phyloP scores from a whole-genome alignment of 2,113 vertebrate genomes.

The Acanthisitta chloris region DNA sequence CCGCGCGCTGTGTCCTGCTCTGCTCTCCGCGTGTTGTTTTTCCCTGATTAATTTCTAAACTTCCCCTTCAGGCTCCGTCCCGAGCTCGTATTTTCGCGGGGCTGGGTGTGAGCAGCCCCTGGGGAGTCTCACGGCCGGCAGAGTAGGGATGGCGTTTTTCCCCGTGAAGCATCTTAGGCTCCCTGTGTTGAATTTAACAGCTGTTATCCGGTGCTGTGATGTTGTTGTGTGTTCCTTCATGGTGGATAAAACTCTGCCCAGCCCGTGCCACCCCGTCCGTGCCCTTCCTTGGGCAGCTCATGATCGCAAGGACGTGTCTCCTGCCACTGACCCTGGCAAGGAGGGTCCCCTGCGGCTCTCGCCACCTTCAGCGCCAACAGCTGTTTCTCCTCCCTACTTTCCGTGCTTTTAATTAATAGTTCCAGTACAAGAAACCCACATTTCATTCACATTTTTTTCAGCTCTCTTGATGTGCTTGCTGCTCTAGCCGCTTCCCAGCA shows the following conservation, averaged over 20 bases:
- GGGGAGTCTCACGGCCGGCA: rapidly evolving
- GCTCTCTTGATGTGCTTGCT: neutral
- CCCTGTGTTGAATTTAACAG: neutral
- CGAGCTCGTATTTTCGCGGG: rapidly evolving
- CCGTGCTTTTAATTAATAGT: neutral
- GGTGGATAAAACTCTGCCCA: neutral
- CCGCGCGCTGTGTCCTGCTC: too few species aligned
- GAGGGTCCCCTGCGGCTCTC: neutral
- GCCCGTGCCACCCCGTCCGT: rapidly evolving
- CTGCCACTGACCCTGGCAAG: neutral
- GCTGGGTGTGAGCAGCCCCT: neutral
- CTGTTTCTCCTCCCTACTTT: neutral
- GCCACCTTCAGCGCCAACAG: rapidly evolving
- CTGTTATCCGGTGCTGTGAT: neutral
- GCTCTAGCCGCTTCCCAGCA: neutral
- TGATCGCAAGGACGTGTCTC: rapidly evolving
- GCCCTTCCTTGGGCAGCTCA: rapidly evolving
- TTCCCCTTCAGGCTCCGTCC: neutral
- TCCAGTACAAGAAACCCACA: neutral
- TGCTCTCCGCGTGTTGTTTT: too few species aligned
- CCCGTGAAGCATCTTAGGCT: neutral
- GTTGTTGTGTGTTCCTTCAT: neutral
- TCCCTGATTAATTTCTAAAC: neutral
- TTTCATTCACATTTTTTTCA: neutral
- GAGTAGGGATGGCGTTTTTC: neutral